Evolutionary conservation across 1,140 invertebrate genomes (phyloP), one percentile per base, ranked within the genome.

Genomic region (Drosophila neocordata): DNA sequence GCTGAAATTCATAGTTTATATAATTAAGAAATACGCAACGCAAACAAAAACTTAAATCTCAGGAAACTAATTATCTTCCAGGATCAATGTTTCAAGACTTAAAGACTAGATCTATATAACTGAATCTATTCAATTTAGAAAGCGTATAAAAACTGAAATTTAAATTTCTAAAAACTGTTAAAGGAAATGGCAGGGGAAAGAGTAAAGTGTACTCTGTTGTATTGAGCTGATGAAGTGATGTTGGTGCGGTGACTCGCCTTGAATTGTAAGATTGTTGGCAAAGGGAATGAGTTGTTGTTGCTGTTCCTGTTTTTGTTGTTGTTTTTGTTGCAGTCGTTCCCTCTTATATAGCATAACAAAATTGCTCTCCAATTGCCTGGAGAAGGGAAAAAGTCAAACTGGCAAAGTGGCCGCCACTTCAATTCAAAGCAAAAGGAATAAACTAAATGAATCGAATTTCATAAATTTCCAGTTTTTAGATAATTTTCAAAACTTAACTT

Each of bases 251-350:
- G 63, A 70, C 71, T 66, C 70, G 71, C 64, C 71, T 72, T 64
- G 72, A 74, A 67, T 74, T 74, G 72, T 74, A 74, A 74, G 74
- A 57, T 67, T 38, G 22, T 52, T 72, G 52, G 70, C 61, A 65
- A 35, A 53, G 66, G 41, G 70, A 57, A 53, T 37, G 1, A 44
- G 41, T 44, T 44, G 41, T 44, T 18, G 38, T 15, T 41, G 38
- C 13, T 44, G 15, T 18, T 44, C 13, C 41, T 7, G 41, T 18
- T 44, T 13, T 44, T 48, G 18, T 48, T 15, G 41, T 12, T 35
- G 34, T 4, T 12, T 1, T 12, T 12, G 34, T 12, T 35, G 41
- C n/a, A n/a, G n/a, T n/a, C n/a, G 8, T 20, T 48, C 41, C 41
- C 9, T 24, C 8, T 48, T 48, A 63, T 72, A 72, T 27, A 62